Evolutionary conservation across 2,888 invertebrate species (phyloP), one percentile per base, ranked within the genome.

Genomic region (Geotrupes spiniger): DNA sequence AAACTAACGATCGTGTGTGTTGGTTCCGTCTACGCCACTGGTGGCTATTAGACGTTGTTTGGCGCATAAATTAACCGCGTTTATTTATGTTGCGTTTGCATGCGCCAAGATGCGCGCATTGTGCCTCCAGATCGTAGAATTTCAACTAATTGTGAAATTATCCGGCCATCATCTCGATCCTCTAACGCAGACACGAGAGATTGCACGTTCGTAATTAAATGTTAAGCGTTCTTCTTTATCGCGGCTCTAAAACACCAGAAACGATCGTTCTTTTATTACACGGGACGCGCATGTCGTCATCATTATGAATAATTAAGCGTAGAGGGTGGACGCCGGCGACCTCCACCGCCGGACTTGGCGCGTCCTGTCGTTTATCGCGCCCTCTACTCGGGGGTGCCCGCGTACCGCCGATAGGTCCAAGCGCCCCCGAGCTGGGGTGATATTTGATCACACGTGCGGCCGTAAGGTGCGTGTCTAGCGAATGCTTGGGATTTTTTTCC

Each of bases 381-480:
- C 48, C 40, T 46, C 42, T 36, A 46, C 37, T 33, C 48, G 44
- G 48, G 45, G 52, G 58, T 64, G 36, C 43, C 58, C 59, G 55
- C 41, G 41, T 46, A 28, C 40, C 17, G 42, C 14, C 36, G 44
- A 45, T 60, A 53, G 49, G 51, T 47, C 49, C 38, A 55, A 47
- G 53, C 57, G 53, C 56, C 52, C 55, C 49, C 51, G 57, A 54
- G 54, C 37, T 52, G 60, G 60, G 62, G 60, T 59, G 58, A 53
- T 53, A 59, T 64, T 64, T 64, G 57, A 52, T 63, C 61, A 59
- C 65, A 64, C 65, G 64, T 65, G 65, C 63, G 60, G 46, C 51
- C 54, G 49, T 51, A 60, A 62, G 60, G 61, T 61, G 63, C 61
- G 59, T 62, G 63, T 61, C 62, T 60, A 58, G 61, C 53, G 59